These are phyloP conservation scores for Pseudopodoces humilis DNA, from an alignment of 2,113 vertebrate genomes.

Conservation along the genomic window DNA sequence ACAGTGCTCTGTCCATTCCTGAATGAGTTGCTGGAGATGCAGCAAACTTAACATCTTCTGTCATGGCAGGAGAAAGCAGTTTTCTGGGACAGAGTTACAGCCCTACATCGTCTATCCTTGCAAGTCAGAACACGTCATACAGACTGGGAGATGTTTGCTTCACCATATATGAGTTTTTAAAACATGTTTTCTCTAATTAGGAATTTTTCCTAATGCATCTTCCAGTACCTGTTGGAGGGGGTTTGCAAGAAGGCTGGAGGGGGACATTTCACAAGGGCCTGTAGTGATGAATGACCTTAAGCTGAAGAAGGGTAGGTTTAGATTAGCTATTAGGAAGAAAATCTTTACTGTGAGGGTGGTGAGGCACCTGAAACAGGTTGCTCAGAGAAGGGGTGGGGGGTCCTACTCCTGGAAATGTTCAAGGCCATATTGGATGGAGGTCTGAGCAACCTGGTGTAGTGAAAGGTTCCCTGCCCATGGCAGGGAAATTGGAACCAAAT, in stretches of 20 bases:
- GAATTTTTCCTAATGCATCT: not conserved
- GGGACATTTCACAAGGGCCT: not conserved
- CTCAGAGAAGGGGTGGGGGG: not conserved
- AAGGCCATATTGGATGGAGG: not conserved
- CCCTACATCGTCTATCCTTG: not conserved
- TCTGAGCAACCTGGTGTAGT: not conserved
- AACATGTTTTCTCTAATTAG: not conserved
- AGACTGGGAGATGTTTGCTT: not conserved
- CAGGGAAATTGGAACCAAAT: not conserved
- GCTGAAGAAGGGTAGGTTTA: not conserved
- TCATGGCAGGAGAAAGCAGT: not conserved
- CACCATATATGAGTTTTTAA: accelerated
- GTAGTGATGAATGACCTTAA: not conserved
- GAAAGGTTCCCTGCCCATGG: not conserved
- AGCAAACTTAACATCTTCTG: not conserved
- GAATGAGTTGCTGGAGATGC: not conserved
- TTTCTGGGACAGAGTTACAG: not conserved
- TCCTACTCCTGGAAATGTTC: not conserved
- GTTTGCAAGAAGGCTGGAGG: not conserved
- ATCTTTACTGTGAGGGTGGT: not conserved
- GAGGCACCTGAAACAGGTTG: not conserved
- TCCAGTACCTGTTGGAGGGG: not conserved
- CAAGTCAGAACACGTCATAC: not conserved
- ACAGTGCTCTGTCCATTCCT: not conserved
- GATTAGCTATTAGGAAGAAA: not conserved